Base-by-base conservation (phyloP, 2,797 vertebrate species). In the Rhinichthys osculus region DNA sequence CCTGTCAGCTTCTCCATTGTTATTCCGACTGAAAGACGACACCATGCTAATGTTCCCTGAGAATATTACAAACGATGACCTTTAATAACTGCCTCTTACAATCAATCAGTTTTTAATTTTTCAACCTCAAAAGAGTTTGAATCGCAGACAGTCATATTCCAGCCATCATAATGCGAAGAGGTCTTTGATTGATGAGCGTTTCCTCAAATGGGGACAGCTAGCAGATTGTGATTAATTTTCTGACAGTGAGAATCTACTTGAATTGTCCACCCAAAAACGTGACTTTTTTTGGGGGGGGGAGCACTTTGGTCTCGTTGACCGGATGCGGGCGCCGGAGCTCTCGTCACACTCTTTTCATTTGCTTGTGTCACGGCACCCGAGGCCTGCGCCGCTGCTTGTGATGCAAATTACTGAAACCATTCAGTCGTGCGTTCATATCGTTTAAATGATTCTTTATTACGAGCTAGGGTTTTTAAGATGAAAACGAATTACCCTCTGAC, bases 191-290 rank as follows among this genome's bases (percentile, higher is more conserved):
- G 92, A 95, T 95, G 92, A 89, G 78, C 69, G 21, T 89, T 91
- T 94, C 92, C 90, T 93, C 89, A 89, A 89, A 91, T 90, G 89
- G 89, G 92, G 94, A 90, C 92, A 93, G 89, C 30, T 78, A 93
- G 90, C 92, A 92, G 92, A 93, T 93, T 94, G 91, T 94, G 94
- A 95, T 95, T 94, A 92, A 95, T 95, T 94, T 90, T 93, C 89
- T 74, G 89, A 92, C 90, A 85, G 87, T 76, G 78, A 82, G 87
- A 92, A 81, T 95, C 91, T 90, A 82, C 88, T 57, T 79, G 89
- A 93, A 92, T 91, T 87, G 85, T 77, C 80, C 69, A 16, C 42
- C 10, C 17, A 64, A 87, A 91, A 92, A 91, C 88, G 71, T 85
- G 66, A 88, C 83, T 73, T 90, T 91, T 91, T 90, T 91, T 14